phyloP scores from a whole-genome alignment of 2,797 vertebrate species.

The Sardinella longiceps region DNA sequence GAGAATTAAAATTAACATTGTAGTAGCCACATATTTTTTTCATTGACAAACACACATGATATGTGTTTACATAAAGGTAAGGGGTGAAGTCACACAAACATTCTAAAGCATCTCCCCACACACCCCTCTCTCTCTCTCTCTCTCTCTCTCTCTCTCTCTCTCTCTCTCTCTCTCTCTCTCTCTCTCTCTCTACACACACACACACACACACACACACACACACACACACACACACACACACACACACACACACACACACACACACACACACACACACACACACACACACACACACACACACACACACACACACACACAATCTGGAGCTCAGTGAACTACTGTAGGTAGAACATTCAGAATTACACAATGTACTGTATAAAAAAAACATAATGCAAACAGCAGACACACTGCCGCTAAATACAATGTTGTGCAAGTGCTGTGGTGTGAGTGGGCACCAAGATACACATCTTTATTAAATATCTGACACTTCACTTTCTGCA shows the following conservation, averaged over 20 bases:
- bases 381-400: background rate
- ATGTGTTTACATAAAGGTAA: too few relatives aligned
- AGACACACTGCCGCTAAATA: background rate
- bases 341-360: background rate
- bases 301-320: background rate
- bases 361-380: background rate
- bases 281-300: background rate
- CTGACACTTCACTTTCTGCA: background rate
- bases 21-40: background rate
- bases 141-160: too few relatives aligned
- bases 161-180: too few relatives aligned
- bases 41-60: background rate
- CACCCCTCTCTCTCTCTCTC: too few relatives aligned
- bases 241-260: background rate
- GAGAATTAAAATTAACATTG: conserved; percentile 13
- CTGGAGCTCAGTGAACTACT: background rate
- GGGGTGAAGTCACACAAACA: background rate
- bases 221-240: background rate
- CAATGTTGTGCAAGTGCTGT: background rate
- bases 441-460: background rate
- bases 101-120: too few relatives aligned
- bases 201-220: background rate
- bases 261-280: too few relatives aligned
- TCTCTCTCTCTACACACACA: too few relatives aligned
- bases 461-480: background rate